Evolutionary conservation across 1,140 invertebrate genomes (phyloP).

Genomic region (Ruditapes philippinarum): DNA sequence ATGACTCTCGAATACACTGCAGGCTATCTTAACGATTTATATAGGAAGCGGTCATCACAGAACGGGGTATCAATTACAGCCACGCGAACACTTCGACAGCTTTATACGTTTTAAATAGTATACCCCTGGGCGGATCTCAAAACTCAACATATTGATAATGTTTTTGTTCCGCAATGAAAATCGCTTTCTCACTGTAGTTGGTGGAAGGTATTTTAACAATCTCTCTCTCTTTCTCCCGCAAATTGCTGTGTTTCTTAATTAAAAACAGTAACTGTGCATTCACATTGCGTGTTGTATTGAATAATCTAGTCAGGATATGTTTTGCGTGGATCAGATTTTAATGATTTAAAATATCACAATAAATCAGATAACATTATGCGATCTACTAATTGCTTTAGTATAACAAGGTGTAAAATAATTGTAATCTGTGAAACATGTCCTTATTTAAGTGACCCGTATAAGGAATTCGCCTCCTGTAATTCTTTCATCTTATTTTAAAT

Average conservation of each 20-base stretch:
- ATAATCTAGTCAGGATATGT: not conserved
- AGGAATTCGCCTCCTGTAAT: not conserved
- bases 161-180: slow-evolving; percentile 13
- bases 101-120: not conserved
- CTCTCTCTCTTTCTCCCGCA: not conserved
- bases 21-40: slow-evolving; percentile 16
- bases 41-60: slow-evolving; percentile 32
- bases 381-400: not conserved
- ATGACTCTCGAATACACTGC: not conserved
- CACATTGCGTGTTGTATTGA: not conserved
- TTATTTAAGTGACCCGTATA: not conserved
- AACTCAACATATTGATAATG: slow-evolving; percentile 10
- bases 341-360: slow-evolving; percentile 9
- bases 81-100: slow-evolving; percentile 14
- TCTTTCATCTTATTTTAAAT: not conserved
- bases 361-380: slow-evolving; percentile 12
- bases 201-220: too few species aligned
- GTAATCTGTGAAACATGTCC: not conserved
- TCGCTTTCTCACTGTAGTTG: not conserved
- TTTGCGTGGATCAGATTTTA: not conserved
- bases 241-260: not conserved
- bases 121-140: slow-evolving; percentile 29
- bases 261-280: not conserved
- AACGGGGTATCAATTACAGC: not conserved
- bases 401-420: not conserved